phyloP scores from a whole-genome alignment of 1,140 invertebrate species.

The Nephila pilipes region DNA sequence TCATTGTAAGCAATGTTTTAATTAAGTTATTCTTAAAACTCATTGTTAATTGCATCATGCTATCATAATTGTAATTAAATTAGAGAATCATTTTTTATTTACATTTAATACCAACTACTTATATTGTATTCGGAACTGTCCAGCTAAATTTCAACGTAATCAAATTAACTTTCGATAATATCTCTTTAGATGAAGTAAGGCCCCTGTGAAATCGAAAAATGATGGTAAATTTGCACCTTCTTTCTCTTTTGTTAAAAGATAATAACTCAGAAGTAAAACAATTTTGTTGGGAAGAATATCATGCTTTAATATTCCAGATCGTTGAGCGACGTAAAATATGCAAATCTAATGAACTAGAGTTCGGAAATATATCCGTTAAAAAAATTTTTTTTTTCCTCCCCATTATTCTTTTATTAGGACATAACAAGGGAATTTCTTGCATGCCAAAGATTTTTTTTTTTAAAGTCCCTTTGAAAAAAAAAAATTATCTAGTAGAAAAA shows the following conservation, averaged over 20 bases:
- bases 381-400: background rate
- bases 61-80: too few relatives aligned
- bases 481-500: background rate
- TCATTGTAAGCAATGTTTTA: too few relatives aligned
- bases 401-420: background rate
- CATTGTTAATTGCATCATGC: too few relatives aligned
- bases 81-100: too few relatives aligned
- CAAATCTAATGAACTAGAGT: background rate
- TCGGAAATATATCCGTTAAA: background rate
- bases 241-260: background rate
- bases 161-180: too few relatives aligned
- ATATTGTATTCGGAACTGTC: too few relatives aligned
- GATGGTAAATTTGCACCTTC: background rate
- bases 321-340: slow-evolving; percentile 3
- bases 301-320: background rate
- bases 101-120: too few relatives aligned
- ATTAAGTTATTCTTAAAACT: too few relatives aligned
- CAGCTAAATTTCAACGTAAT: too few relatives aligned
- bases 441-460: background rate
- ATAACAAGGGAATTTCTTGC: background rate
- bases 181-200: too few relatives aligned
- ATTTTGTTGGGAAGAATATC: slow-evolving; percentile 20
- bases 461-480: background rate
- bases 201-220: background rate
- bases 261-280: background rate